Base-by-base conservation (phyloP, 30 jellyfish, hydroid and myxozoan species). In the Turritopsis rubra region DNA sequence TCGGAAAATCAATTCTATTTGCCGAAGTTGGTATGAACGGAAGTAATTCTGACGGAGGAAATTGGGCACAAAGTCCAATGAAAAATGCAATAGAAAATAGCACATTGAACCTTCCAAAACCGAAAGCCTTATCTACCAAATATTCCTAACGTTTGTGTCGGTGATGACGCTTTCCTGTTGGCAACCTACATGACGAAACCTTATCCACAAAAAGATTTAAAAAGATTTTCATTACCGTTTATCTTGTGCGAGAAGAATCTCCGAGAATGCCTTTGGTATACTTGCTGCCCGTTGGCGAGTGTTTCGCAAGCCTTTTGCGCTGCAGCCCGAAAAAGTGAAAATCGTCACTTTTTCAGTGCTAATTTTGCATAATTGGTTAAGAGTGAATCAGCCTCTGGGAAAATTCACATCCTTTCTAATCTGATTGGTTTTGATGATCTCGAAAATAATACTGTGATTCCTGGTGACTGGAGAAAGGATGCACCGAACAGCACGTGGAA, bases 401-500 rank as follows among this genome's bases (percentile, higher is more conserved):
- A 86, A 28, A 75, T 87, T 71, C 9, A 73, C 60, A 25, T 73
- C 52, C 95, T 90, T 9, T 19, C 73, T 16, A 88, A 73, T 65
- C 81, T 81, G 72, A 83, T 83, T 79, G 89, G 81, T 78, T 21
- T 54, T 54, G 72, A 53, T 28, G 73, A 78, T 52, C 41, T 65
- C 73, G 75, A 74, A 29, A 7, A 54, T 52, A 79, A 87, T 21
- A 54, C 52, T 53, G 53, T 81, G 26, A 52, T 72, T 28, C 83
- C 86, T 25, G 95, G 95, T 73, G 79, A 53, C 53, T 87, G 95
- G 95, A 65, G 90, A 19, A 25, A 81, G 20, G 79, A 30, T 21
- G 89, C 29, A 25, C 53, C 87, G 53, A 65, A 41, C 25, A 80
- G 80, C 20, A 71, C 80, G 72, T 54, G 72, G 72, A 54, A 54